Evolutionary conservation across 1,140 invertebrate species (phyloP).

Genomic region (Nephotettix cincticeps): DNA sequence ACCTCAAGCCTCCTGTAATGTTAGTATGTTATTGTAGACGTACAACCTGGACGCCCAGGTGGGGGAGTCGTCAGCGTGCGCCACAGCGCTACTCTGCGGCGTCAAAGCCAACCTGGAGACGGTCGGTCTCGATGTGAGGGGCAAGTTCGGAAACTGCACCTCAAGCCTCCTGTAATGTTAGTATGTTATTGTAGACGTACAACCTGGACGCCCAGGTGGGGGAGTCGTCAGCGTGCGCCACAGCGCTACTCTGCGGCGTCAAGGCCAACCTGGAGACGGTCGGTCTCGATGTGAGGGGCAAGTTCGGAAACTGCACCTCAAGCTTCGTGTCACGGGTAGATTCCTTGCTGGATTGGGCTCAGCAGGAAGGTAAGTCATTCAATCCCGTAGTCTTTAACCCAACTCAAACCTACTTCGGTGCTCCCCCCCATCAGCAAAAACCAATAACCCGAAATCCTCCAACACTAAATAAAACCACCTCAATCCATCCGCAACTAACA

Average conservation of each 20-base stretch:
- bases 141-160: slow-evolving; percentile 59
- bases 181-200: slow-evolving; percentile 74
- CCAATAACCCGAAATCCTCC: no score
- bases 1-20: slow-evolving; percentile 37
- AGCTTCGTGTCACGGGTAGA: slow-evolving; percentile 61
- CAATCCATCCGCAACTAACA: no score
- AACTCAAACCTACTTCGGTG: no score
- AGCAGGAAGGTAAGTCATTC: slow-evolving; percentile 64
- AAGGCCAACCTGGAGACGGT: slow-evolving; percentile 76
- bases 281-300: slow-evolving; percentile 65
- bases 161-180: slow-evolving; percentile 59
- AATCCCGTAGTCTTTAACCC: no score
- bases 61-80: slow-evolving; percentile 75
- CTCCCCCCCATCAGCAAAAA: no score
- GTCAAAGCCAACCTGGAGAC: no score
- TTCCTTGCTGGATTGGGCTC: slow-evolving; percentile 80
- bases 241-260: slow-evolving; percentile 72
- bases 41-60: slow-evolving; percentile 76
- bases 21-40: no score
- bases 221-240: slow-evolving; percentile 77
- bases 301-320: slow-evolving; percentile 61
- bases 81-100: slow-evolving; percentile 60
- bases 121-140: no score
- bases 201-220: slow-evolving; percentile 76
- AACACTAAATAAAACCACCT: no score